Conservation (phyloP, 2,888 invertebrate species). For the Siphonodentalium dalli region DNA sequence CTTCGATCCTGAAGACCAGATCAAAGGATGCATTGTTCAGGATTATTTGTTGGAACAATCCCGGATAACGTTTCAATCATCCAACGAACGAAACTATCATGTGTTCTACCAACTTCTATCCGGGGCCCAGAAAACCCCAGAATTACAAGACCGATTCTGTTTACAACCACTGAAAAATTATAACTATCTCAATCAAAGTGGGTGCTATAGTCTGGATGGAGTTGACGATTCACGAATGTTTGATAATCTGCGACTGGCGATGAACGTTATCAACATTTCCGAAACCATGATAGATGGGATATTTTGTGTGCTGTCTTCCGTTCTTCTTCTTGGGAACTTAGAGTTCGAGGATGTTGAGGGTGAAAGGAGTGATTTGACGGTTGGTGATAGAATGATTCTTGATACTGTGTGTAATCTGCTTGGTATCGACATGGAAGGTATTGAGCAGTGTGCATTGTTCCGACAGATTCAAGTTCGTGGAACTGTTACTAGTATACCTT, state of each 20-base stretch:
- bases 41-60: slow-evolving; percentile 95
- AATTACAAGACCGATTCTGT: slow-evolving; percentile 44
- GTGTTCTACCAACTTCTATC: slow-evolving; percentile 95
- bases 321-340: slow-evolving; percentile 53
- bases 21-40: slow-evolving; percentile 65
- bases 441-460: slow-evolving; percentile 43
- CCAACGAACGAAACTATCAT: slow-evolving; percentile 93
- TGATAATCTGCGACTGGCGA: slow-evolving; percentile 52
- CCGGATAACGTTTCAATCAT: slow-evolving; percentile 79
- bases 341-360: slow-evolving; percentile 53
- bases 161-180: slow-evolving; percentile 44
- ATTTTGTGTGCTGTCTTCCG: slow-evolving; percentile 50
- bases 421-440: slow-evolving; percentile 45
- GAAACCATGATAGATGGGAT: slow-evolving; percentile 52
- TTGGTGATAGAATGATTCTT: slow-evolving; percentile 39
- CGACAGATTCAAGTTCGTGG: slow-evolving; percentile 56
- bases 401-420: slow-evolving; percentile 45
- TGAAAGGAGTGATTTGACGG: slow-evolving; percentile 51
- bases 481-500: slow-evolving; percentile 55
- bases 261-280: slow-evolving; percentile 51
- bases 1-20: slow-evolving; percentile 77
- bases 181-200: slow-evolving; percentile 53
- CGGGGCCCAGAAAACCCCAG: slow-evolving; percentile 68
- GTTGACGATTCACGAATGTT: slow-evolving; percentile 53
- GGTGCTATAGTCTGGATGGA: slow-evolving; percentile 47